These are phyloP conservation scores for Diabrotica virgifera DNA, from an alignment of 1,140 invertebrate species.

Conservation along the genomic window DNA sequence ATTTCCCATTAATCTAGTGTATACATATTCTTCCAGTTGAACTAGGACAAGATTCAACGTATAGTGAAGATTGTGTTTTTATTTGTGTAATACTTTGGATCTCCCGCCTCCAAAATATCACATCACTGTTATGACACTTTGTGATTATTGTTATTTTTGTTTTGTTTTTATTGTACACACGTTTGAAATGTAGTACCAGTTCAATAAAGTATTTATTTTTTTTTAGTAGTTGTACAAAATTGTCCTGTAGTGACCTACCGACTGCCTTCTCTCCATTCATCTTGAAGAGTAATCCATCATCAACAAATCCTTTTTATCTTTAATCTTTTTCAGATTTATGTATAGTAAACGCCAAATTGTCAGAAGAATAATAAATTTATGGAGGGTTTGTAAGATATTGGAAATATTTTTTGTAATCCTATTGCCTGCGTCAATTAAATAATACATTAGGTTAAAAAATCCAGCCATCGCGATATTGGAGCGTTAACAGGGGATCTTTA, in stretches of 20 bases:
- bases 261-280: conserved; percentile 11
- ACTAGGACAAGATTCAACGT: background rate
- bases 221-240: conserved; percentile 11
- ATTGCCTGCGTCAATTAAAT: too few relatives aligned
- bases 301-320: too few relatives aligned
- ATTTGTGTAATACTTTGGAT: background rate
- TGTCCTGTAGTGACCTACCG: background rate
- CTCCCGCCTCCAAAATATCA: background rate
- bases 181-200: conserved; percentile 13
- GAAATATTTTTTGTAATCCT: too few relatives aligned
- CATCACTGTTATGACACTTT: background rate
- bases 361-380: too few relatives aligned
- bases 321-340: too few relatives aligned
- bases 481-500: too few relatives aligned
- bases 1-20: background rate
- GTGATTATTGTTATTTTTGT: background rate
- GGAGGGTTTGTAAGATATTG: too few relatives aligned
- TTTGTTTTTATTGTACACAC: background rate
- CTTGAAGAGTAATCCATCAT: too few relatives aligned
- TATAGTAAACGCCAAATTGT: too few relatives aligned
- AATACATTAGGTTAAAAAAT: too few relatives aligned
- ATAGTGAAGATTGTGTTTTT: background rate
- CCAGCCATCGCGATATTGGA: too few relatives aligned
- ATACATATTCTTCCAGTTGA: background rate
- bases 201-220: conserved; percentile 21